Base-by-base conservation (phyloP, 1,140 invertebrate genomes). In the Bombus sylvicola region DNA sequence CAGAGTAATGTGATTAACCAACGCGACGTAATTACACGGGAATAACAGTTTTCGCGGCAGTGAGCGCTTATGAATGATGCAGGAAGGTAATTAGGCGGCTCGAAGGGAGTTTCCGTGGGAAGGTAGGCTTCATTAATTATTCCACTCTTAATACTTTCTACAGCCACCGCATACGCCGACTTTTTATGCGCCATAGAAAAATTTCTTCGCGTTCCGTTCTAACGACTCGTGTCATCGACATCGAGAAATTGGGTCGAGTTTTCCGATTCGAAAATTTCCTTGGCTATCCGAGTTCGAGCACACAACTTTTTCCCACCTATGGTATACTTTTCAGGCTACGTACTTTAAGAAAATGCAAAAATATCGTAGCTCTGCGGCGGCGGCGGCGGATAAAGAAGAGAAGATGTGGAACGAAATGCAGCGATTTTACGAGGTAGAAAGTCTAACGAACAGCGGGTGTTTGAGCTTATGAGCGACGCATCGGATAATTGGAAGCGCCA, bases 401-500 rank as follows among this genome's bases (percentile, higher is more conserved):
- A 34, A 25, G 34, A 22, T 25, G 18, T 22, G 2, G 15, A 34
- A 18, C 12, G 39, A 76, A 41, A 62, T n/a, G 1, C 6, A 15
- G 8, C 6, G 25, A n/a, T n/a, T 59, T 59, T 28, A 37, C 37
- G 28, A 6, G 71, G 28, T 5, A n/a, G 13, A 43, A 2, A 8
- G 1, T 18, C 18, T 9, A 22, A 31, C 28, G 28, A 31, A n/a
- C 9, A 39, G 18, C 5, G 28, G 31, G 39, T 41, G 2, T 71
- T 57, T 25, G 43, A 57, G 66, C 34, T 80, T 66, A 66, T 39
- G 68, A 64, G 15, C 76, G 18, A 80, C 64, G 81, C 64, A 76
- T 85, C 73, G 73, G 72, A 72, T 88, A 81, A 88, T 86, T 81
- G 85, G 81, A 72, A 75, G 75, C 76, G 59, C 62, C 76, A 57